These are phyloP conservation scores for Lochmaea crataegi DNA, from an alignment of 2,888 invertebrate genomes.

Conservation along the genomic window DNA sequence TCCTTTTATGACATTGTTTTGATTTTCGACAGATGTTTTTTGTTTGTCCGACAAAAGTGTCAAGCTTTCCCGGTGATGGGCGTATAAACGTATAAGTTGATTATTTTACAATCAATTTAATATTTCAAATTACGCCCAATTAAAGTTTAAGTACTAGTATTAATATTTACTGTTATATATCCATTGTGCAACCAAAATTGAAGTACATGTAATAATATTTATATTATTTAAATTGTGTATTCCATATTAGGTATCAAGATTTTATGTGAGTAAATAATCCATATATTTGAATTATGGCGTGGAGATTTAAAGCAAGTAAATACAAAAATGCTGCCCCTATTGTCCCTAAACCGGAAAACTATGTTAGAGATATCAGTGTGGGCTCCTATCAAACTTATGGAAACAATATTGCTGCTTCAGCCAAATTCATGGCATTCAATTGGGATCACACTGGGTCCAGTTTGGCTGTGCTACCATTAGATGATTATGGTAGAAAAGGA, in stretches of 20 bases:
- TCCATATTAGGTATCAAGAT: constrained; percentile 17
- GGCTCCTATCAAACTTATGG: constrained; percentile 95
- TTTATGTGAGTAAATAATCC: constrained; percentile 40
- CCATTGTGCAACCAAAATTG: constrained; percentile 1
- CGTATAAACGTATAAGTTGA: constrained; percentile 38
- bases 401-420: constrained; percentile 93
- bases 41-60: constrained; percentile 30
- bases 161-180: not conserved
- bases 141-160: constrained; percentile 1
- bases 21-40: constrained; percentile 25
- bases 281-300: constrained; percentile 74
- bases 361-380: constrained; percentile 87
- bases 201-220: constrained; percentile 4
- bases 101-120: constrained; percentile 28
- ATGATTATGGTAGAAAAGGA: constrained; percentile 89
- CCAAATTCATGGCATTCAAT: constrained; percentile 94
- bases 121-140: constrained; percentile 12
- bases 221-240: constrained; percentile 16
- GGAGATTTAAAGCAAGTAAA: constrained; percentile 97
- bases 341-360: constrained; percentile 93
- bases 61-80: constrained; percentile 39
- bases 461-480: constrained; percentile 88
- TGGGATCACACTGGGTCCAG: constrained; percentile 93
- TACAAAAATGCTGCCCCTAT: constrained; percentile 98
- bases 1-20: constrained; percentile 21